Evolutionary conservation across 2,113 vertebrate species (phyloP).

Genomic region (Heloderma charlesbogerti): DNA sequence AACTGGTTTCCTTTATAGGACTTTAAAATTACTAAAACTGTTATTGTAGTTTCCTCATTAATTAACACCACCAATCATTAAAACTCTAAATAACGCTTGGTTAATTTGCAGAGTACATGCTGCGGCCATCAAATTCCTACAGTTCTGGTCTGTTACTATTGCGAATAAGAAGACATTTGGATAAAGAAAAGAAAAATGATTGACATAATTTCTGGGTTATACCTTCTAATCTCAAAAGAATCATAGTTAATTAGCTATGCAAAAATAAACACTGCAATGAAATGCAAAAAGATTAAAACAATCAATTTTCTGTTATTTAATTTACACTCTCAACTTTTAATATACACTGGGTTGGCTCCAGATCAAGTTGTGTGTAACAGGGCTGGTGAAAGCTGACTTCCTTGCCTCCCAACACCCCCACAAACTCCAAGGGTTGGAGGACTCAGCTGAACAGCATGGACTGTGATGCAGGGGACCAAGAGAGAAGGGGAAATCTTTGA

Average conservation of each 20-base stretch:
- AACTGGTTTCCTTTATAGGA: constrained; percentile 56
- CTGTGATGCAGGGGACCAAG: neutral
- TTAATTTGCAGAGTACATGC: constrained; percentile 65
- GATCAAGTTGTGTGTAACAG: neutral
- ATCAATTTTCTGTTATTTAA: constrained; percentile 59
- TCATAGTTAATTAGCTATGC: constrained; percentile 50
- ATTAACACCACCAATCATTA: constrained; percentile 67
- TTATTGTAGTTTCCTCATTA: constrained; percentile 61
- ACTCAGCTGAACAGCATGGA: neutral
- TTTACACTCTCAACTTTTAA: neutral
- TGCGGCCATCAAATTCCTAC: constrained; percentile 54
- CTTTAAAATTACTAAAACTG: constrained; percentile 36
- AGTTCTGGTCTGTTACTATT: constrained; percentile 20
- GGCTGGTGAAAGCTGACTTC: neutral
- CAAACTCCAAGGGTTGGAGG: neutral
- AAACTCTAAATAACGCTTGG: constrained; percentile 61
- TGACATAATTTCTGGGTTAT: constrained; percentile 33
- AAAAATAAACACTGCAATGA: constrained; percentile 45
- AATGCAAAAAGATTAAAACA: constrained; percentile 46
- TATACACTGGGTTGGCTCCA: neutral
- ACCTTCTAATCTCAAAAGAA: constrained; percentile 44
- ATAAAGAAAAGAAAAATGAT: constrained; percentile 28
- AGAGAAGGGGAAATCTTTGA: neutral
- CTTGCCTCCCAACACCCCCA: neutral
- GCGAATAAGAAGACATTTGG: constrained; percentile 50